Base-by-base conservation (phyloP, 2,888 invertebrate genomes). In the Carcina quercana region DNA sequence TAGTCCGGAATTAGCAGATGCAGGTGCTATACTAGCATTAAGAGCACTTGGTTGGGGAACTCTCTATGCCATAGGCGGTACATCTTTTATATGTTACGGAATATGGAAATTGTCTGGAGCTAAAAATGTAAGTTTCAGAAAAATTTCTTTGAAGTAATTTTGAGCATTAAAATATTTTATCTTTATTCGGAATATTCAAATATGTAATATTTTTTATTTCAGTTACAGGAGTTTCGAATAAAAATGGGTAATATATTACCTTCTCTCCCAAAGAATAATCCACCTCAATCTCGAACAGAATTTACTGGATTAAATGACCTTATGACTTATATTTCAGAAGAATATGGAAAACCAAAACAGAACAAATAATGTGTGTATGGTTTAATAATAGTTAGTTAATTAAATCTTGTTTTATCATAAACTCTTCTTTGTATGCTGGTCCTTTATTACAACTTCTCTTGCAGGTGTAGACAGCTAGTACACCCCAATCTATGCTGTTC, bases 31-130 rank as follows among this genome's bases (percentile, higher is more conserved):
- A 3, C 76, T 97, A 35, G 97, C 97, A 1, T 44, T 93, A 31
- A 86, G 94, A 59, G 97, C 97, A 0, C 80, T 97, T 1, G 93
- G 92, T 5, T 93, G 94, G 92, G 97, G 96, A 2, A 92, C 94
- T 0, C 44, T 96, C 1, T 96, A 93, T 72, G 95, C 97, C 0
- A 76, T 95, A n/a, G 82, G 91, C 19, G 96, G 96, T 1, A 94
- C 95, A 33, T 88, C 94, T 5, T 67, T 91, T 29, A 68, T 97
- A 31, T 94, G 92, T 61, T 95, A 90, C 70, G 88, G 90, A 7
- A 87, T 95, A 37, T 97, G 95, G 94, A 96, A 96, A 73, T 58
- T 95, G 8, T 91, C 95, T 22, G 96, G 96, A 33, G 96, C 95
- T 13, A 87, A 88, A 54, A 88, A 92, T 86, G 94, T 95, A 84